phyloP scores from a whole-genome alignment of 2,888 invertebrate genomes.

The Tetropium fuscum region DNA sequence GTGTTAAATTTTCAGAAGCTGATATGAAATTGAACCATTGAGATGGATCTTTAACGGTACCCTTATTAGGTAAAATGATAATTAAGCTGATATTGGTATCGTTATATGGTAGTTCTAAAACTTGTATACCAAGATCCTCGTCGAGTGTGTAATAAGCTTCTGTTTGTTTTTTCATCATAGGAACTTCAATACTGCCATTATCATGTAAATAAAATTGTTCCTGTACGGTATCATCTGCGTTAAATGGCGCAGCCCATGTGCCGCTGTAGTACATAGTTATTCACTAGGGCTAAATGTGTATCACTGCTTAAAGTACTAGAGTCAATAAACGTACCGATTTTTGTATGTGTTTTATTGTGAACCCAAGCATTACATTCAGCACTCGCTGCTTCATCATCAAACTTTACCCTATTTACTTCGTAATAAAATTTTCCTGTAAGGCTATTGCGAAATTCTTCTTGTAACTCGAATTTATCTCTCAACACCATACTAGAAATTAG shows the following conservation, averaged over 20 bases:
- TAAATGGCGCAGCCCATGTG: conserved; percentile 78
- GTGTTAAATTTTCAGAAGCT: conserved; percentile 65
- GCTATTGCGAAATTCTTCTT: conserved; percentile 69
- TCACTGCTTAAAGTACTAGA: conserved; percentile 67
- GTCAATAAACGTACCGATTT: conserved; percentile 81
- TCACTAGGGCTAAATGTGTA: conserved; percentile 80
- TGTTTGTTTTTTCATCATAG: conserved; percentile 78
- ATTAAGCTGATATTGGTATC: conserved; percentile 79
- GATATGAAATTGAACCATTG: too few species aligned
- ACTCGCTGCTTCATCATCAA: conserved; percentile 65
- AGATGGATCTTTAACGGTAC: too few species aligned
- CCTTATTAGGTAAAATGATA: conserved; percentile 77
- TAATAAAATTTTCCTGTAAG: conserved; percentile 74
- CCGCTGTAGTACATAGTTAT: conserved; percentile 88
- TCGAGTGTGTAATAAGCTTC: conserved; percentile 68
- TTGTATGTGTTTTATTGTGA: conserved; percentile 80
- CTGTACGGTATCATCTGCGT: conserved; percentile 69
- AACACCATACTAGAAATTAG: conserved; percentile 79
- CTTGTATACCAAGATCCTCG: conserved; percentile 69
- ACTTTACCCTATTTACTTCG: conserved; percentile 71
- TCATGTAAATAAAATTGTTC: conserved; percentile 74
- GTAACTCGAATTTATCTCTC: conserved; percentile 68
- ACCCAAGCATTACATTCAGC: conserved; percentile 80
- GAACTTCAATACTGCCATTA: conserved; percentile 70
- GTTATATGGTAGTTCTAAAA: conserved; percentile 79